Evolutionary conservation across 92 coral and sea anemone species (phyloP), one percentile per base, ranked within the genome.

Genomic region (Palythoa caribaeorum): DNA sequence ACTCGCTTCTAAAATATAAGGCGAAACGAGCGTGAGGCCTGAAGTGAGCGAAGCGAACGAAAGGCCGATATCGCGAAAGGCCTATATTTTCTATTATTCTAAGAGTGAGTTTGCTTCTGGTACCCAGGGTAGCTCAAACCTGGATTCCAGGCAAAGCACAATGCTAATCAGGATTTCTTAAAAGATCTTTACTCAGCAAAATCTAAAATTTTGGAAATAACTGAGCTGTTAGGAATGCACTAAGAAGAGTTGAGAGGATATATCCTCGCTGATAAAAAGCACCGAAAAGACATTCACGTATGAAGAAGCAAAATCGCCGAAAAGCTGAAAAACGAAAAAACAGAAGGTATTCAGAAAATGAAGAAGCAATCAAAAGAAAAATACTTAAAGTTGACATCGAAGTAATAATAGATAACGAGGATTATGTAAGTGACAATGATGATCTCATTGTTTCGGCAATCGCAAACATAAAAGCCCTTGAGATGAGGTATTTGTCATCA

Each of bases 291-390:
- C 70, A 63, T 63, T 63, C 70, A 63, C 20, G 21, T 63, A 63
- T 63, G 70, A 63, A 63, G 70, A 63, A 63, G 70, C 70, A 63
- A 63, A 57, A 57, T 57, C 65, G 65, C 65, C 65, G 65, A 57
- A 57, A 57, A 57, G 11, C 65, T 57, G 65, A 63, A 21, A 63
- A 63, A 63, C 70, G 70, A 63, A 63, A 63, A 63, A 63, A 63
- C 70, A 63, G 70, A 63, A 63, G 70, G 21, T 63, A 63, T 17
- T 63, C 70, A 63, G 70, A 63, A 63, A 63, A 63, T 63, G 70
- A 63, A 63, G 21, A 7, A 12, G 21, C 7, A 63, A 63, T 63
- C 70, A 63, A 63, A 63, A 63, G 70, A 63, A 63, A 63, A 63
- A 63, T 63, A 63, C 70, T 63, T 63, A 63, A 63, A 63, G 70